Evolutionary conservation across 1,140 invertebrate species (phyloP).

Genomic region (Lerema accius): DNA sequence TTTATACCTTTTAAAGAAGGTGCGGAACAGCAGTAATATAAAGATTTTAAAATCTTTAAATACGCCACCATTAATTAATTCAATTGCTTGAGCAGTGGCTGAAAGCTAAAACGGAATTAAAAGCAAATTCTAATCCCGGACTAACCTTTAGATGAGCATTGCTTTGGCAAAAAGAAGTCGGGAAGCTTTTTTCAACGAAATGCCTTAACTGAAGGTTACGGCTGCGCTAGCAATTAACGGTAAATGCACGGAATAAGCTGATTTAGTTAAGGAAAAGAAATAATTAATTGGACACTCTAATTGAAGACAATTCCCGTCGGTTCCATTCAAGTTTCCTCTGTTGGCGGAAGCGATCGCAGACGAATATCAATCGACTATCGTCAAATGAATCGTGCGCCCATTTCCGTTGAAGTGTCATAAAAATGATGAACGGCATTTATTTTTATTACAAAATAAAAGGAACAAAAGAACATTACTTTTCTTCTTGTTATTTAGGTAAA

Average conservation of each 20-base stretch:
- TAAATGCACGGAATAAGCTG: slow-evolving; percentile 14
- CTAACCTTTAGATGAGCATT: not conserved
- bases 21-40: too few species aligned
- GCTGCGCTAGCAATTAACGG: slow-evolving; percentile 10
- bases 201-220: slow-evolving; percentile 12
- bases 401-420: not conserved
- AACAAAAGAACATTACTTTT: too few species aligned
- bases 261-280: slow-evolving; percentile 31
- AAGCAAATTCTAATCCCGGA: not conserved
- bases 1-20: too few species aligned
- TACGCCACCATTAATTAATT: too few species aligned
- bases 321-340: slow-evolving; percentile 33
- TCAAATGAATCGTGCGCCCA: too few species aligned
- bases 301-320: slow-evolving; percentile 31
- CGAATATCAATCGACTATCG: slow-evolving; percentile 19
- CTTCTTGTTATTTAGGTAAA: too few species aligned
- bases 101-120: not conserved
- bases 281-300: slow-evolving; percentile 27
- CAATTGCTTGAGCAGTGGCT: too few species aligned
- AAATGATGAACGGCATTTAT: not conserved
- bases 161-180: not conserved
- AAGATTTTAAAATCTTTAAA: too few species aligned
- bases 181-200: slow-evolving; percentile 10
- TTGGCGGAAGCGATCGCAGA: slow-evolving; percentile 21
- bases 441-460: too few species aligned